Percentiles rank a stretch among this genome's conserved stretches.
These are phyloP conservation scores for Scaeva pyrastri DNA, from an alignment of 2,888 invertebrate genomes.

Conservation along the genomic window DNA sequence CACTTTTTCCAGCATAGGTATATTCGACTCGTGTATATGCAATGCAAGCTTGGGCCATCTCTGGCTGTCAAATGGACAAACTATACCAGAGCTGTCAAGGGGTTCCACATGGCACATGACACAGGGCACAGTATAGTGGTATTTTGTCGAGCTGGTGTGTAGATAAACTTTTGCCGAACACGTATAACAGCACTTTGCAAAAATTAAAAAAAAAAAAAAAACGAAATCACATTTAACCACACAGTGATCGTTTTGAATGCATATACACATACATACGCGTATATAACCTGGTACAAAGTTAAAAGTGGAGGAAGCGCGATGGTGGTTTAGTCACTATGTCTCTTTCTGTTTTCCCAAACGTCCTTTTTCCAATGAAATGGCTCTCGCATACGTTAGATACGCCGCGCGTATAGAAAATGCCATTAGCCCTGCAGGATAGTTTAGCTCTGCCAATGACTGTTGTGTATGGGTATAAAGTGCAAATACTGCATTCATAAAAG, in stretches of 20 bases:
- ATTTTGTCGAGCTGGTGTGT: neutral
- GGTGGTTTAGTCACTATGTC: neutral
- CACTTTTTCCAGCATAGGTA: constrained; percentile 2
- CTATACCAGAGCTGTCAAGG: constrained; percentile 28
- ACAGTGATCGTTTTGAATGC: constrained; percentile 51
- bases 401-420: constrained; percentile 5
- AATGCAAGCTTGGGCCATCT: constrained; percentile 1
- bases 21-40: too few relatives aligned
- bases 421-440: constrained; percentile 27
- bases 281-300: too few relatives aligned
- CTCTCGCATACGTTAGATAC: constrained; percentile 26
- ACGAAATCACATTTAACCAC: constrained; percentile 41
- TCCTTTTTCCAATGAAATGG: constrained; percentile 29
- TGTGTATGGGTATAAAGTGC: neutral
- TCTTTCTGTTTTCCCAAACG: constrained; percentile 26
- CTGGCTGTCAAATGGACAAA: constrained; percentile 48
- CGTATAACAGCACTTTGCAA: constrained; percentile 29
- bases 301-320: neutral
- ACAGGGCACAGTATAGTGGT: neutral
- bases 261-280: constrained; percentile 10
- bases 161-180: constrained; percentile 39
- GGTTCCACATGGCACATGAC: neutral
- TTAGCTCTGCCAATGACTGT: neutral
- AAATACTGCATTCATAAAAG: constrained; percentile 24
- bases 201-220: constrained; percentile 10